Conservation (phyloP, 2,797 vertebrate species). For the Sebastes steindachneri region DNA sequence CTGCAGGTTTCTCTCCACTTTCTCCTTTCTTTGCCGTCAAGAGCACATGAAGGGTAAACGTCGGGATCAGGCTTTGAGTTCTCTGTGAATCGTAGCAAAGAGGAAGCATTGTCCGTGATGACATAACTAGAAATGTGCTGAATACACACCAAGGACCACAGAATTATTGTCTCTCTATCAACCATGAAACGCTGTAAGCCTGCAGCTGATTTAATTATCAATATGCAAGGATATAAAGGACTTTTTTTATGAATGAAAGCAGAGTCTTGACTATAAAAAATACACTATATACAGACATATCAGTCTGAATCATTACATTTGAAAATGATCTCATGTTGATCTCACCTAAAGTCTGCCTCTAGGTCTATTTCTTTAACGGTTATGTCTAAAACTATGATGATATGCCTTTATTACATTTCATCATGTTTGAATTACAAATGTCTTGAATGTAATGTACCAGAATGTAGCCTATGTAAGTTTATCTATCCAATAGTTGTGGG, state of each 20-base stretch:
- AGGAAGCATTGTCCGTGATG: background rate
- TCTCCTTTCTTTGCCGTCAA: conserved; percentile 27
- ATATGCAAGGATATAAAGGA: background rate
- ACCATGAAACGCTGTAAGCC: background rate
- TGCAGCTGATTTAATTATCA: background rate
- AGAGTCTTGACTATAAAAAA: background rate
- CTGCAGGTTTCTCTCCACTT: conserved; percentile 31
- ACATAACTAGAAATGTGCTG: background rate
- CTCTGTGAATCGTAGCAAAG: conserved; percentile 8
- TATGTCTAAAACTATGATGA: background rate
- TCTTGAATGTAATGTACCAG: background rate
- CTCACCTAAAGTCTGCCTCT: background rate
- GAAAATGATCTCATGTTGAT: background rate
- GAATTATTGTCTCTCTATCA: background rate
- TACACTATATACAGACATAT: background rate
- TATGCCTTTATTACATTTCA: background rate
- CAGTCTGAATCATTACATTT: background rate
- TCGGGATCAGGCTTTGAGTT: background rate
- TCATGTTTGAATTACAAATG: background rate
- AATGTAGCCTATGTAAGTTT: background rate
- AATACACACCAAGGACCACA: background rate
- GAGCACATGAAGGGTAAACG: conserved; percentile 49
- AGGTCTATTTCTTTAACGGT: background rate
- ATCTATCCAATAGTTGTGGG: background rate
- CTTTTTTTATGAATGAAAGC: background rate